Base-by-base conservation (phyloP, 2,888 invertebrate genomes). In the Cyclophora albipunctata region DNA sequence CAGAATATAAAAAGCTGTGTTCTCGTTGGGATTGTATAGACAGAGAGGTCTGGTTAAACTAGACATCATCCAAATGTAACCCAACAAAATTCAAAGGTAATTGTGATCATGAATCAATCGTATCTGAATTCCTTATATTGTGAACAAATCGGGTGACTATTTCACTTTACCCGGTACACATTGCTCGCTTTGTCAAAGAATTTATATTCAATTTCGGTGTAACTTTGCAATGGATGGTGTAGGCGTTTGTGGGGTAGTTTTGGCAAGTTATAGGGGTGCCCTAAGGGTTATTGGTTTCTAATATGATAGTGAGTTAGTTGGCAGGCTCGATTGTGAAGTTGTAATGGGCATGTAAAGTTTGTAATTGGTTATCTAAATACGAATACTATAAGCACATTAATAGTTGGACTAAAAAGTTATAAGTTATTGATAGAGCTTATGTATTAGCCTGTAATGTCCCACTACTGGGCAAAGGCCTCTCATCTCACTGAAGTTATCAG, bases 91-190 rank as follows among this genome's bases (percentile, higher is more conserved):
- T 73, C 71, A 70, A 73, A 84, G 82, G 82, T 86, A 84, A 86
- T 85, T 84, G 84, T 77, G 78, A 78, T 72, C 79, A 83, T 86
- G 83, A 82, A 85, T 87, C 86, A 86, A 84, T 84, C 84, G 67
- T 77, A 79, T 82, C 77, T 72, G 71, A 71, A 70, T 79, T 78
- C 74, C 71, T 68, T 71, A 65, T 65, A 69, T 68, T 62, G 67
- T 59, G 58, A 58, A 60, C 64, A 63, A 67, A 65, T 71, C 60
- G 60, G 56, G 56, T 62, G 56, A 60, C 55, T 58, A 52, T 57
- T 64, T 34, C 6, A 34, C 34, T 43, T 43, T 43, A 43, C 33
- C 7, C 5, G 43, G 20, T 33, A 43, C 43, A 43, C 43, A 43
- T 43, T 34, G 43, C 43, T 65, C 59, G 65, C 55, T 57, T 59